Conservation (phyloP, 2,113 vertebrate species). For the Australoheros scitulus region DNA sequence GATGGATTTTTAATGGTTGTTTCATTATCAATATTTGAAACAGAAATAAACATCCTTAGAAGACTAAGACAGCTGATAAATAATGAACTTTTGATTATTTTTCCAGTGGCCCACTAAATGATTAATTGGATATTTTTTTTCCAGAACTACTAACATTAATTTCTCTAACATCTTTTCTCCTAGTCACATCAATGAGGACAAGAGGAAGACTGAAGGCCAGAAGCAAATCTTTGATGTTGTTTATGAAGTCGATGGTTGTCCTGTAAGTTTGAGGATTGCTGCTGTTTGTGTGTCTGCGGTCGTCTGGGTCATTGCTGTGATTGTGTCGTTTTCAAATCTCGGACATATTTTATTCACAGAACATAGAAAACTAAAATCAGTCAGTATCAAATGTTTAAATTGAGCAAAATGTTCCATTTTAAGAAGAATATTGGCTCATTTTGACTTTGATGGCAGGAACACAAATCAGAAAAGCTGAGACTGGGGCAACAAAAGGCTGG, state of each 20-base stretch:
- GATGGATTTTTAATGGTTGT: too few relatives aligned
- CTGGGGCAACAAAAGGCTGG: too few relatives aligned
- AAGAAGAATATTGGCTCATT: too few relatives aligned
- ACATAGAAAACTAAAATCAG: too few relatives aligned
- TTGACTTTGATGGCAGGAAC: too few relatives aligned
- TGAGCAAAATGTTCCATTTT: too few relatives aligned
- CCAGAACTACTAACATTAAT: not conserved
- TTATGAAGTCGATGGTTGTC: slow-evolving; percentile 98
- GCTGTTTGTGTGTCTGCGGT: not conserved
- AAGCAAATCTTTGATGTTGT: slow-evolving; percentile 98
- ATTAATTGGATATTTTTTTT: not conserved
- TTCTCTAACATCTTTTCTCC: not conserved
- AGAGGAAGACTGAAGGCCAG: slow-evolving; percentile 98
- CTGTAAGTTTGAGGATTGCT: slow-evolving; percentile 84
- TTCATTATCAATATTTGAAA: not conserved
- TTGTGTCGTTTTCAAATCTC: too few relatives aligned
- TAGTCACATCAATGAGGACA: slow-evolving; percentile 99
- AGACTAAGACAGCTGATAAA: not conserved
- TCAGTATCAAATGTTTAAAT: too few relatives aligned
- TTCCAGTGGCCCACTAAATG: not conserved
- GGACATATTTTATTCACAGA: too few relatives aligned
- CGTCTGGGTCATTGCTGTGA: not conserved
- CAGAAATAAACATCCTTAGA: not conserved
- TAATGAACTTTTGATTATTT: not conserved
- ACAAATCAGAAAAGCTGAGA: too few relatives aligned